Conservation (phyloP, 37 sponge, comb jelly and placozoan species). For the Eunapius fragilis region DNA sequence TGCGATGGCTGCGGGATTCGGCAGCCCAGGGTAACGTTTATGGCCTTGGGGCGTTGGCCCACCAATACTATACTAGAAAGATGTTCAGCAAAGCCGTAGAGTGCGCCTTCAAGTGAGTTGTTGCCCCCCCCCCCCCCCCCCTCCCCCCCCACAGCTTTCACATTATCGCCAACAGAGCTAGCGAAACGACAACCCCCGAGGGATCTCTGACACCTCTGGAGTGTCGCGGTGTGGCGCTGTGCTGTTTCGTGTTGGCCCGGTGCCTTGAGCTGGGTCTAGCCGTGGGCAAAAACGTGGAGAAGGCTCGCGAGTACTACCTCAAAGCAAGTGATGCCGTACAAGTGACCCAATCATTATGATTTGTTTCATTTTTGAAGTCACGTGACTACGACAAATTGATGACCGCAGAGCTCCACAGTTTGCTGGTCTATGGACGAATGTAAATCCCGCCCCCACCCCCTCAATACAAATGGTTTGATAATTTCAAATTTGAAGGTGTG, state of each 20-base stretch:
- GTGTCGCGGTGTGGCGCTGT: slow-evolving; percentile 56
- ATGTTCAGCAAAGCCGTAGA: slow-evolving; percentile 66
- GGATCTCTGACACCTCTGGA: slow-evolving; percentile 24
- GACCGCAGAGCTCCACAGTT: slow-evolving; percentile 52
- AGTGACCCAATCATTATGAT: too few species aligned
- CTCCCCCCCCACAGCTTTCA: too few species aligned
- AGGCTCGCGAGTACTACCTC: slow-evolving; percentile 45
- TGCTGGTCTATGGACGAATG: slow-evolving; percentile 47
- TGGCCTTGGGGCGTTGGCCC: slow-evolving; percentile 55
- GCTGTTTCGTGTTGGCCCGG: slow-evolving; percentile 67
- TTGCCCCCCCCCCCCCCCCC: background rate
- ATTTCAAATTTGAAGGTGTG: background rate
- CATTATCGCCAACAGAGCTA: background rate
- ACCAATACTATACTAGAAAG: slow-evolving; percentile 49
- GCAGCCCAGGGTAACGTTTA: slow-evolving; percentile 41
- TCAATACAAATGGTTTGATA: background rate
- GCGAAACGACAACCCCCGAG: background rate
- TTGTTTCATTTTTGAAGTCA: background rate
- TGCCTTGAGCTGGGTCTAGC: slow-evolving; percentile 68
- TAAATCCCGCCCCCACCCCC: background rate
- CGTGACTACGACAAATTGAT: slow-evolving; percentile 32
- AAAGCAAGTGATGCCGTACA: slow-evolving; percentile 14
- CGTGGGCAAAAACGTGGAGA: slow-evolving; percentile 18
- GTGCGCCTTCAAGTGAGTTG: slow-evolving; percentile 55
- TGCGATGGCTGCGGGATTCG: slow-evolving; percentile 60